Conservation (phyloP, 2,113 vertebrate species). For the Mesembrinibis cayennensis region DNA sequence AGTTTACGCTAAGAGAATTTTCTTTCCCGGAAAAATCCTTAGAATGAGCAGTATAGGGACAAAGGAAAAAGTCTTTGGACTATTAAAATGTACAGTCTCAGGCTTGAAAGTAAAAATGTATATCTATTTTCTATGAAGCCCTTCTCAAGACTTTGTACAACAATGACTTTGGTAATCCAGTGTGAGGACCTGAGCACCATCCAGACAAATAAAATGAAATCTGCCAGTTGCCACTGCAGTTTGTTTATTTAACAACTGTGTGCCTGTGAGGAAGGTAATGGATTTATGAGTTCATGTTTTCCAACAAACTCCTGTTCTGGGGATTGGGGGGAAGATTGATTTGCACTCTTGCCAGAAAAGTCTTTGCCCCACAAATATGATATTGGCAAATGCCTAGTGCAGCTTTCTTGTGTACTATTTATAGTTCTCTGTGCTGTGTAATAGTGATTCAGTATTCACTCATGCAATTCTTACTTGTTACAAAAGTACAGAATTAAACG, state of each 20-base stretch:
- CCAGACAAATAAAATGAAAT: not conserved
- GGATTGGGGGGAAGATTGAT: not conserved
- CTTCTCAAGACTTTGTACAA: not conserved
- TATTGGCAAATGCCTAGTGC: not conserved
- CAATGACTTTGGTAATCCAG: not conserved
- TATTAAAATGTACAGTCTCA: not conserved
- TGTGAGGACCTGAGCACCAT: not conserved
- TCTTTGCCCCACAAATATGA: not conserved
- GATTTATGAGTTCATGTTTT: slow-evolving; percentile 23
- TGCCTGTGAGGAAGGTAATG: not conserved
- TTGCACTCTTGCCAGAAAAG: not conserved
- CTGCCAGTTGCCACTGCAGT: not conserved
- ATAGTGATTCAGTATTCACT: not conserved
- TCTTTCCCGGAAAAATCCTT: not conserved
- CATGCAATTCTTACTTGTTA: not conserved
- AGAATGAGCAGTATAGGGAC: not conserved
- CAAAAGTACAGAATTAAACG: not conserved
- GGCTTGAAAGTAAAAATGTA: not conserved
- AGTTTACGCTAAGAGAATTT: not conserved
- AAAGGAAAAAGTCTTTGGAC: not conserved
- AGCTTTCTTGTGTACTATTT: not conserved
- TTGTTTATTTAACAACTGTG: not conserved
- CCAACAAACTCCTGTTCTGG: not conserved
- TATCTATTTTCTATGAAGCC: not conserved
- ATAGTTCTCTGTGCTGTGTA: not conserved